phyloP scores from a whole-genome alignment of 2,888 invertebrate genomes.

The Perithous albicinctus region DNA sequence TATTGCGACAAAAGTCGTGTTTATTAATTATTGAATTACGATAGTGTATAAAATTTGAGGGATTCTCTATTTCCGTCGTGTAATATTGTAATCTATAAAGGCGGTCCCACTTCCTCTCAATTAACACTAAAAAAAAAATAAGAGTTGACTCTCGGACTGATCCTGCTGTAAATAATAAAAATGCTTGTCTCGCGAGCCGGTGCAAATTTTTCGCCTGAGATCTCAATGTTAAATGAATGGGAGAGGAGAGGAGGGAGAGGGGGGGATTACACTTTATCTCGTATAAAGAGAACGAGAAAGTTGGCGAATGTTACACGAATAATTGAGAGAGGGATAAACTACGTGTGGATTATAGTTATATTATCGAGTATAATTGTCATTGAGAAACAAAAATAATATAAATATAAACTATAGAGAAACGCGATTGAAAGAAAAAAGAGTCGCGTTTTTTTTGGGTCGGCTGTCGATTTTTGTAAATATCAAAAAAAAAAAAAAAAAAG shows the following conservation, averaged over 20 bases:
- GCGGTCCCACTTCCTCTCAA: slow-evolving; percentile 73
- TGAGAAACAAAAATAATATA: slow-evolving; percentile 78
- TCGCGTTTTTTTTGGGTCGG: slow-evolving; percentile 73
- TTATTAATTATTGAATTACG: slow-evolving; percentile 78
- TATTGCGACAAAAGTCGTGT: slow-evolving; percentile 68
- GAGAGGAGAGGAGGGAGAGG: slow-evolving; percentile 9
- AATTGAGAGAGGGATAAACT: slow-evolving; percentile 23
- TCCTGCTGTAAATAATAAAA: slow-evolving; percentile 78
- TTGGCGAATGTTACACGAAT: slow-evolving; percentile 11
- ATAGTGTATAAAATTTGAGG: slow-evolving; percentile 69
- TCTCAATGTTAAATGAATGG: slow-evolving; percentile 37
- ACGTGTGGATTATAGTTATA: slow-evolving; percentile 24
- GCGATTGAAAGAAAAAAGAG: slow-evolving; percentile 66
- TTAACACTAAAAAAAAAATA: slow-evolving; percentile 67
- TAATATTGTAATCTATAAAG: slow-evolving; percentile 77
- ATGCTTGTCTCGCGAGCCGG: slow-evolving; percentile 75
- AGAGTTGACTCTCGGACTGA: slow-evolving; percentile 73
- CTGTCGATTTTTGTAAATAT: slow-evolving; percentile 82
- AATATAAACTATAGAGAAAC: slow-evolving; percentile 58
- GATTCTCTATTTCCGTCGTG: slow-evolving; percentile 74
- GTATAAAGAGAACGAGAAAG: slow-evolving; percentile 15
- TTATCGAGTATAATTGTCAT: slow-evolving; percentile 73
- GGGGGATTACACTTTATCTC: slow-evolving; percentile 17
- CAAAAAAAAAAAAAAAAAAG: slow-evolving; percentile 3
- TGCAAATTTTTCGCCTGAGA: slow-evolving; percentile 61